phyloP scores from a whole-genome alignment of 2,888 invertebrate species.

The Sminthurides aquaticus region DNA sequence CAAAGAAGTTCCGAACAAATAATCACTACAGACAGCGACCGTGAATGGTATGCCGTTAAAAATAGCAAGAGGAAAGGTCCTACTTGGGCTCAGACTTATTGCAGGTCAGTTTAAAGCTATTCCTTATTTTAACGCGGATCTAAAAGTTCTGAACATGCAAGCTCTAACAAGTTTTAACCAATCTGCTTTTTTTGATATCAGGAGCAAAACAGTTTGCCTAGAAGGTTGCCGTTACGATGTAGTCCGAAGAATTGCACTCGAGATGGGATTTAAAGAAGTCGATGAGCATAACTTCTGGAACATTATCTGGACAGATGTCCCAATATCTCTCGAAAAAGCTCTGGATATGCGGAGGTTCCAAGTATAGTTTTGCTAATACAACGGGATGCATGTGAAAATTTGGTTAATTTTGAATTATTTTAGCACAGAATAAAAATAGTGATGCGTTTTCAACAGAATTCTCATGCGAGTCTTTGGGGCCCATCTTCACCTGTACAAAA shows the following conservation, averaged over 20 bases:
- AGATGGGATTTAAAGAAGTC: conserved; percentile 68
- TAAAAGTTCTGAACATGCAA: no score
- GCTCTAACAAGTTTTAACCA: not conserved
- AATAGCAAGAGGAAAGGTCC: not conserved
- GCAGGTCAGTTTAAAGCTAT: no score
- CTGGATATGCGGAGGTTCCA: conserved; percentile 83
- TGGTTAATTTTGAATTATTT: not conserved
- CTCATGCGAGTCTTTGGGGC: conserved; percentile 23
- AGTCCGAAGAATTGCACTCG: conserved; percentile 61
- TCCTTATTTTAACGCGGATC: no score
- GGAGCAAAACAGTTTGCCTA: conserved; percentile 54
- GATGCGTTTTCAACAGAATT: conserved; percentile 13
- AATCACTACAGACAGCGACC: no score
- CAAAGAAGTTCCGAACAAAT: no score
- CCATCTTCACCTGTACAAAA: conserved; percentile 48
- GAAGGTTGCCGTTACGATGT: conserved; percentile 66
- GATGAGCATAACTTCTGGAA: conserved; percentile 78
- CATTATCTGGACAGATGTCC: conserved; percentile 82
- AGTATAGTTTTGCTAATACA: conserved; percentile 43
- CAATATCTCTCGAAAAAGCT: conserved; percentile 73
- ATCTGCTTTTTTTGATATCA: not conserved
- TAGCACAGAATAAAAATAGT: no score
- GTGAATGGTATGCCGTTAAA: not conserved
- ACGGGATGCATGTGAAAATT: not conserved
- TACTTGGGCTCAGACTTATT: no score